Percentiles rank a stretch among this genome's conserved stretches.
Conservation (phyloP, 2,797 vertebrate genomes). For the Coregonus sp. region DNA sequence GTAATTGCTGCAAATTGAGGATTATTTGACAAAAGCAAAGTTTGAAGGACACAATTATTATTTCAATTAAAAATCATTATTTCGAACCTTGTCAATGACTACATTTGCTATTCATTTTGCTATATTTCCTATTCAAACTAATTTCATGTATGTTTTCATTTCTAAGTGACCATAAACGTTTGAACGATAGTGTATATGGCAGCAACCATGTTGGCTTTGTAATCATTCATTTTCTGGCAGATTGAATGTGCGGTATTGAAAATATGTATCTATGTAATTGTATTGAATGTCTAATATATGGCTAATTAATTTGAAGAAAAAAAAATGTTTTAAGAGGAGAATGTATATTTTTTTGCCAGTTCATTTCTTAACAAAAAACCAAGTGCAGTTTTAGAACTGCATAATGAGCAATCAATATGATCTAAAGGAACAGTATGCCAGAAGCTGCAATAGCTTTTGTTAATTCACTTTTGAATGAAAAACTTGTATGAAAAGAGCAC, state of each 20-base stretch:
- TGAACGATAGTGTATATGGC: constrained; percentile 51
- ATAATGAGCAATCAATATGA: constrained; percentile 66
- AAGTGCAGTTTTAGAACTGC: constrained; percentile 77
- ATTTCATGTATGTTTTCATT: too few relatives aligned
- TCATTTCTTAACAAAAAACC: constrained; percentile 81
- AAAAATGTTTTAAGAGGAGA: constrained; percentile 77
- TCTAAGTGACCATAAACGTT: too few relatives aligned
- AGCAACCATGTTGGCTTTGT: constrained; percentile 91
- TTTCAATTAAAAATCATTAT: too few relatives aligned
- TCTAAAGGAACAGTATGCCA: constrained; percentile 73
- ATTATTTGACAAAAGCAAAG: too few relatives aligned
- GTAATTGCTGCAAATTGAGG: too few relatives aligned
- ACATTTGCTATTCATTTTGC: too few relatives aligned
- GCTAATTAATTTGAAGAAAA: constrained; percentile 85
- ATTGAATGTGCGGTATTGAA: constrained; percentile 95
- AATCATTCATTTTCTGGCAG: constrained; percentile 91
- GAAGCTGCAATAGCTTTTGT: constrained; percentile 11
- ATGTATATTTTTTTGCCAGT: constrained; percentile 79
- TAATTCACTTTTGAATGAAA: constrained; percentile 49
- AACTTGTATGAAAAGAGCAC: constrained; percentile 49
- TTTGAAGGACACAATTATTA: too few relatives aligned
- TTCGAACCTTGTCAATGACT: too few relatives aligned
- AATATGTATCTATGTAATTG: constrained; percentile 95
- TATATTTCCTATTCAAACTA: too few relatives aligned
- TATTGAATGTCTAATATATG: constrained; percentile 86